phyloP scores from a whole-genome alignment of 2,797 vertebrate species.

The Gobionotothen gibberifrons region DNA sequence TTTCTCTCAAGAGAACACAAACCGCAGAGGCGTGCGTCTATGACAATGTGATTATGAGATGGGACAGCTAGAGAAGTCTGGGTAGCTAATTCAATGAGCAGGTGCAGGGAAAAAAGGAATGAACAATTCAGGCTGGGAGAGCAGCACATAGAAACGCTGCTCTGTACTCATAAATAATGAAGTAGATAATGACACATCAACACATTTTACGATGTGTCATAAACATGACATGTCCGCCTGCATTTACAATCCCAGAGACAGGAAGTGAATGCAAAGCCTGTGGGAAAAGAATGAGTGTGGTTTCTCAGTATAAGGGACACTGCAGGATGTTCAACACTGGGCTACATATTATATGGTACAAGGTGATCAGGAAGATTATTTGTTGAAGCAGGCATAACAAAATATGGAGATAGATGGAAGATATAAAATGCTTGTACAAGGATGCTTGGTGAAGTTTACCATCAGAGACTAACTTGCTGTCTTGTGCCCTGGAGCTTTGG shows the following conservation, averaged over 20 bases:
- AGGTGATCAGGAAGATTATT: constrained; percentile 64
- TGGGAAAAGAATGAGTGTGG: not conserved
- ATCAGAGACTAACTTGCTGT: constrained; percentile 50
- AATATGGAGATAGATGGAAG: constrained; percentile 47
- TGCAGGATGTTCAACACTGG: constrained; percentile 31
- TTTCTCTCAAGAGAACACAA: constrained; percentile 5
- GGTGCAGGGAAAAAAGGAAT: constrained; percentile 34
- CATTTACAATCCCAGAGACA: constrained; percentile 48
- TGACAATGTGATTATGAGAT: constrained; percentile 48
- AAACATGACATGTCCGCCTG: constrained; percentile 48
- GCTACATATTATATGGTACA: constrained; percentile 36
- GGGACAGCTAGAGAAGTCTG: constrained; percentile 35
- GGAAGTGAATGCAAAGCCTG: constrained; percentile 16
- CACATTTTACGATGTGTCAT: constrained; percentile 52
- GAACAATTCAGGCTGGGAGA: constrained; percentile 33
- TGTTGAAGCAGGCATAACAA: constrained; percentile 51
- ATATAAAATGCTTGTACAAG: constrained; percentile 52
- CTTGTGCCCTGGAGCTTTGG: constrained; percentile 40
- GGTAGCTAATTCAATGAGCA: constrained; percentile 53
- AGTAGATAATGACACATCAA: constrained; percentile 61
- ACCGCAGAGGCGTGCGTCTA: constrained; percentile 17
- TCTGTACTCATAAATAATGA: constrained; percentile 54
- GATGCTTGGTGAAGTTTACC: constrained; percentile 41
- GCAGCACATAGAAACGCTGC: constrained; percentile 8
- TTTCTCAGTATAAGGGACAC: constrained; percentile 22